Conservation (phyloP, 64 coral and sea anemone genomes). For the Pocillopora damicornis region DNA sequence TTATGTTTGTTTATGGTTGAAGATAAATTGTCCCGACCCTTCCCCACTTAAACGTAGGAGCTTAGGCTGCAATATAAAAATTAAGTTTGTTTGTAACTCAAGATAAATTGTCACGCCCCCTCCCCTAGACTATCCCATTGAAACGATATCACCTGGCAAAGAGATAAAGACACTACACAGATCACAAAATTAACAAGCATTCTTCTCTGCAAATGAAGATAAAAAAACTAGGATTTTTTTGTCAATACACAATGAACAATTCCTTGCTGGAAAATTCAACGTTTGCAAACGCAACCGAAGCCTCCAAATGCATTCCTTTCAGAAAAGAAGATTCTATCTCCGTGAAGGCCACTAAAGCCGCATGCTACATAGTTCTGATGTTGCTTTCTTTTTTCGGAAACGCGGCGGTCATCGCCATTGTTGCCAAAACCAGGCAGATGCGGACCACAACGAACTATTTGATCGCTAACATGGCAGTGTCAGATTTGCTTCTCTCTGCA, state of each 20-base stretch:
- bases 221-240: too few relatives aligned
- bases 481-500: conserved; percentile 43
- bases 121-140: too few relatives aligned
- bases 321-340: background rate
- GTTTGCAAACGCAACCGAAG: background rate
- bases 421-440: conserved; percentile 35
- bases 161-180: too few relatives aligned
- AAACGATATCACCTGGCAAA: too few relatives aligned
- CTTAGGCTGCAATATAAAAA: too few relatives aligned
- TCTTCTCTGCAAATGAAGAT: too few relatives aligned
- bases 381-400: conserved; percentile 40
- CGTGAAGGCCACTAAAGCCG: background rate
- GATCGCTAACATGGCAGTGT: conserved; percentile 57
- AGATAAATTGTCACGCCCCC: too few relatives aligned
- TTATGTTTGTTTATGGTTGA: too few relatives aligned
- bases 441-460: conserved; percentile 50
- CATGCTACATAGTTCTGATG: conserved; percentile 2
- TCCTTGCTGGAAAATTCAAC: background rate
- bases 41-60: too few relatives aligned
- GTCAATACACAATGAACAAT: background rate
- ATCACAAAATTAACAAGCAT: background rate
- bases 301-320: conserved; percentile 37
- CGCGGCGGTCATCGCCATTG: conserved; percentile 19
- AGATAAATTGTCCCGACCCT: too few relatives aligned
- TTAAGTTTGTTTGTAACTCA: too few relatives aligned